These are phyloP conservation scores for Megaleporinus macrocephalus DNA, from an alignment of 2,113 vertebrate species.

Conservation along the genomic window DNA sequence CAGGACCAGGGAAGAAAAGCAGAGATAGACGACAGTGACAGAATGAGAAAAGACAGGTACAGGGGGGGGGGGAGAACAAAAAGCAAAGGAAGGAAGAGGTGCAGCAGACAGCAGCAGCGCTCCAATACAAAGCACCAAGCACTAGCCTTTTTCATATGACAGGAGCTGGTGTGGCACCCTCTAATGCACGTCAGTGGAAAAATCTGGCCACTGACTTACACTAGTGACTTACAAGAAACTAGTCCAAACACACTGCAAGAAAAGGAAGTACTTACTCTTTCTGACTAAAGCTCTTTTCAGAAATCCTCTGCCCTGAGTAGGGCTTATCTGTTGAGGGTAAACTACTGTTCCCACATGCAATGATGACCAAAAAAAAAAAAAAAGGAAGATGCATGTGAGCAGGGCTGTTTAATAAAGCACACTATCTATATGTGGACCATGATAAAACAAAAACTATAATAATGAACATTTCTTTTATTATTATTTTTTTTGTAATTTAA, in stretches of 20 bases:
- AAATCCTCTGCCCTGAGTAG: slow-evolving; percentile 55
- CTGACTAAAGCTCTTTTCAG: slow-evolving; percentile 60
- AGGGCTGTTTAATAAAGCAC: not conserved
- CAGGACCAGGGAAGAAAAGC: slow-evolving; percentile 38
- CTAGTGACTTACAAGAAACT: not conserved
- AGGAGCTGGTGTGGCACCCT: not conserved
- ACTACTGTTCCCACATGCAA: slow-evolving; percentile 48
- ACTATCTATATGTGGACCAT: not conserved
- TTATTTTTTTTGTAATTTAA: not conserved
- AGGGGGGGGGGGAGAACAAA: slow-evolving; percentile 17
- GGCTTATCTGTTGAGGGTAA: slow-evolving; percentile 55
- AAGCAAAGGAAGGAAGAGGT: slow-evolving; percentile 37
- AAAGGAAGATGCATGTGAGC: slow-evolving; percentile 40
- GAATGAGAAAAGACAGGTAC: slow-evolving; percentile 41
- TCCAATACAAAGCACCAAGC: not conserved
- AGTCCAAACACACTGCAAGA: not conserved
- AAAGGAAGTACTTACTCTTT: slow-evolving; percentile 63
- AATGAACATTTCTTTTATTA: no score
- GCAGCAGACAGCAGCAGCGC: slow-evolving; percentile 32
- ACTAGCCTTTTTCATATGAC: not conserved
- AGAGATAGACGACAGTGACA: slow-evolving; percentile 48
- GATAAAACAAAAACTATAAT: not conserved
- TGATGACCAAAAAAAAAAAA: slow-evolving; percentile 18
- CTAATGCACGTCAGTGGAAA: not conserved
- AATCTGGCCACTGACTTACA: not conserved